Percentiles rank a stretch among this genome's conserved stretches.
These are phyloP conservation scores for Xyrauchen texanus DNA, from an alignment of 2,113 vertebrate genomes.

Conservation along the genomic window DNA sequence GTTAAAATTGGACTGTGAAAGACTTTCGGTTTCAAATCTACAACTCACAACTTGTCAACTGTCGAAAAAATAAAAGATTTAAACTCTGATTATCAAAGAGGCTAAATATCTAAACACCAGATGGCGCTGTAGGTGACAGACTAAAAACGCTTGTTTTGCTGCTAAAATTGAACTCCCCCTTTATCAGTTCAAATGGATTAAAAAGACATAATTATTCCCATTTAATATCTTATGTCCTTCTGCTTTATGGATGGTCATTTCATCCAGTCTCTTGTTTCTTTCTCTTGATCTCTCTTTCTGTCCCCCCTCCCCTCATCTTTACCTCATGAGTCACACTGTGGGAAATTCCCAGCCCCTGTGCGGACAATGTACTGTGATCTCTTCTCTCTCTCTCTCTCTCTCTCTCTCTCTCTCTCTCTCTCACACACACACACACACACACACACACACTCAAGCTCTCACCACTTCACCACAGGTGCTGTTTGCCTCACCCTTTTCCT, in stretches of 20 bases:
- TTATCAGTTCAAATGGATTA: neutral
- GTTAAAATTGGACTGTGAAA: constrained; percentile 16
- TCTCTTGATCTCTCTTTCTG: constrained; percentile 38
- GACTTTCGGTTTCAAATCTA: constrained; percentile 35
- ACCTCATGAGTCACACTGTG: constrained; percentile 53
- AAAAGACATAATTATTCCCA: neutral
- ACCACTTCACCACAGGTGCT: constrained; percentile 48
- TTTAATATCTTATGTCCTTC: neutral
- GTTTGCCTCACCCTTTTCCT: constrained; percentile 22
- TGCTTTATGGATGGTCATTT: neutral
- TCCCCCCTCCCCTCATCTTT: constrained; percentile 24
- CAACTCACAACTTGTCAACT: neutral
- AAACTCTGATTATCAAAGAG: neutral
- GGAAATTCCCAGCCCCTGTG: constrained; percentile 53
- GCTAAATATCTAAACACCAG: constrained; percentile 59
- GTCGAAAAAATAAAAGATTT: neutral
- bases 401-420: too few species aligned
- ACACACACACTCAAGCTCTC: constrained; percentile 12
- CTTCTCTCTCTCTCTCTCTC: constrained; percentile 5
- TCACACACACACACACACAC: constrained; percentile 25
- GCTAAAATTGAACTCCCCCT: neutral
- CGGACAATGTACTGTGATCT: constrained; percentile 9
- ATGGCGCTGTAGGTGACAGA: constrained; percentile 58
- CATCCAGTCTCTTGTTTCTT: constrained; percentile 5
- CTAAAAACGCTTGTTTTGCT: neutral